Conservation (phyloP, 2,797 vertebrate species). For the Tinamus major region DNA sequence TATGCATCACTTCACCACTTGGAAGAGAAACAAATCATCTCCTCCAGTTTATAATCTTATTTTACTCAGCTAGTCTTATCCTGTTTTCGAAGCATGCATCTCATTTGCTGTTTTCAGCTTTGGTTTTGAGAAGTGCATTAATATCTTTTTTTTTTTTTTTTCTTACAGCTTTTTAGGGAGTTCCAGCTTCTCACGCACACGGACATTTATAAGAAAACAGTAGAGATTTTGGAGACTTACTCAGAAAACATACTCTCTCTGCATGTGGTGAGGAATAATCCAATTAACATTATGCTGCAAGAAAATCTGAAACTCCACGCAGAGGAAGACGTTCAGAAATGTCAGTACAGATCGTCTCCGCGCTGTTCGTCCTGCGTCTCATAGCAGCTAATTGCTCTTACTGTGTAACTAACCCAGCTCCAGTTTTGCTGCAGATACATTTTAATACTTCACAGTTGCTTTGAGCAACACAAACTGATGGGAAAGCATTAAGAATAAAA, state of each 20-base stretch:
- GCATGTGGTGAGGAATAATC: constrained; percentile 69
- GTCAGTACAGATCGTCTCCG: constrained; percentile 60
- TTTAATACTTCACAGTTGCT: background rate
- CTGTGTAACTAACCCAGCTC: background rate
- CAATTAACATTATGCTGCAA: constrained; percentile 68
- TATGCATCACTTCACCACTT: background rate
- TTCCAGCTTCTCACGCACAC: constrained; percentile 76
- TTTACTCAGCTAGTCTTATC: background rate
- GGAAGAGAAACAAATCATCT: background rate
- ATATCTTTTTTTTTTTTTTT: background rate
- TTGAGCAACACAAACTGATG: background rate
- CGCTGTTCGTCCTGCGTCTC: background rate
- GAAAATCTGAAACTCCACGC: constrained; percentile 69
- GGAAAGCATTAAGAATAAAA: constrained; percentile 19
- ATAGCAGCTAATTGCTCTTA: background rate
- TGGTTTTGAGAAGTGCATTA: background rate
- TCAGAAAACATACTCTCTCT: constrained; percentile 75
- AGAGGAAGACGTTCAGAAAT: constrained; percentile 70
- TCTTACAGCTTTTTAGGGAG: constrained; percentile 77
- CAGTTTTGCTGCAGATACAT: background rate
- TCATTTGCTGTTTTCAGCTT: background rate
- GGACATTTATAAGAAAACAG: constrained; percentile 76
- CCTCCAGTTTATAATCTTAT: background rate
- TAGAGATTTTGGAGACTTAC: constrained; percentile 77
- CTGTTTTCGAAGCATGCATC: background rate